Conservation (phyloP, 1,140 invertebrate genomes). For the Bombus difficillimus region DNA sequence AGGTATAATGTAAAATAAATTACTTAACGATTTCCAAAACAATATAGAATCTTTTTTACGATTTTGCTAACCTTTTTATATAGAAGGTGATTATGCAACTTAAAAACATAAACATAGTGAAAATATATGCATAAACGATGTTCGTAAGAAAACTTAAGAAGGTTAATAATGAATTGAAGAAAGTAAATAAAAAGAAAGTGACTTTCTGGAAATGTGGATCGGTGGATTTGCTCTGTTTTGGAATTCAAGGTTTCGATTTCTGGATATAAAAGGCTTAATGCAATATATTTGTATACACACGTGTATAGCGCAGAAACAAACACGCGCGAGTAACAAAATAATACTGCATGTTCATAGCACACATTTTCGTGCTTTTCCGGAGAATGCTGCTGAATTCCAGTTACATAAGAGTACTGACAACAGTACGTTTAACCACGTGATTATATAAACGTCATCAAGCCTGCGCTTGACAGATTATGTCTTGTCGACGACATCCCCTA, state of each 20-base stretch:
- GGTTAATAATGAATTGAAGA: too few species aligned
- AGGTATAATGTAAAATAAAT: too few species aligned
- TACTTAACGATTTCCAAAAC: too few species aligned
- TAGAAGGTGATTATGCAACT: too few species aligned
- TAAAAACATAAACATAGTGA: too few species aligned
- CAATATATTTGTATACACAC: too few species aligned
- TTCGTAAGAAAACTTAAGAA: too few species aligned
- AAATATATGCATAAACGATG: too few species aligned
- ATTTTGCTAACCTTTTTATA: too few species aligned
- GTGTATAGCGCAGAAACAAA: background rate
- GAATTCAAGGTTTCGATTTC: background rate
- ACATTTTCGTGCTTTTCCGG: constrained; percentile 39
- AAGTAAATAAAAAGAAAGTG: too few species aligned
- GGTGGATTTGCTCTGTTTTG: background rate
- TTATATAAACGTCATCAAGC: constrained; percentile 73
- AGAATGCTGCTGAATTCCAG: constrained; percentile 52
- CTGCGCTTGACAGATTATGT: constrained; percentile 73
- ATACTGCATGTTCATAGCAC: constrained; percentile 7
- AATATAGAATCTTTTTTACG: too few species aligned
- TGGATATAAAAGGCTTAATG: background rate
- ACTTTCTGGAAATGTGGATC: too few species aligned
- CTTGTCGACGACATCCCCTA: constrained; percentile 69
- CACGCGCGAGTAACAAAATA: background rate
- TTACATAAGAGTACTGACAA: constrained; percentile 60
- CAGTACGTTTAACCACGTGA: constrained; percentile 68